Evolutionary conservation across 2,797 vertebrate species (phyloP), one percentile per base, ranked within the genome.

Genomic region (Helostoma temminkii): DNA sequence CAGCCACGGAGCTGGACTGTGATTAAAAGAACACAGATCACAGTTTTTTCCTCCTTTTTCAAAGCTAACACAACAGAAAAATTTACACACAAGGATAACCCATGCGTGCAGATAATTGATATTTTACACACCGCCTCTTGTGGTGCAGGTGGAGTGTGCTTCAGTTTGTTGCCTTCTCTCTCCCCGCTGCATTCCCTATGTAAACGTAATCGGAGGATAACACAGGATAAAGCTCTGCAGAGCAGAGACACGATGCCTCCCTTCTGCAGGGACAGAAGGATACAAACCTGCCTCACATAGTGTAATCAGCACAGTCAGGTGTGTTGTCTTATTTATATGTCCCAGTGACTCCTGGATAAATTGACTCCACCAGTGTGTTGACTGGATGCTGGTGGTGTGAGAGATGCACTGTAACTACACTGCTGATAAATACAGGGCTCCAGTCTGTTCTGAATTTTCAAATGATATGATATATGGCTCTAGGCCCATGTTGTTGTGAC

Each of bases 21-120:
- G 88, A 89, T 92, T 91, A 92, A 92, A 90, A 89, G 75, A 89
- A 92, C 87, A 90, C 78, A 90, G 89, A 91, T 91, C 87, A 86
- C 81, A 89, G 78, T 76, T 82, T 82, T 61, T 67, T 65, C 71
- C 80, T 71, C 79, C 71, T 65, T 84, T 87, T 85, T 90, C 84
- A 91, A 92, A 90, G 90, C 81, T 85, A 86, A 89, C 78, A 88
- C 89, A 90, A 91, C 87, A 83, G 75, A 89, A 68, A 76, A 85
- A 78, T 80, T 88, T 80, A 78, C 83, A 80, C 74, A 52, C 1
- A 66, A 88, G 83, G 79, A 78, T 80, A 83, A 86, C 66, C 70
- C 72, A 62, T 56, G 74, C 34, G 67, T 54, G 81, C 68, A 82
- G 83, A 90, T 86, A 88, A 90, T 80, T 82, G 91, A 91, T 90